Evolutionary conservation across 2,797 vertebrate genomes (phyloP), one percentile per base, ranked within the genome.

Genomic region (Clamator glandarius): DNA sequence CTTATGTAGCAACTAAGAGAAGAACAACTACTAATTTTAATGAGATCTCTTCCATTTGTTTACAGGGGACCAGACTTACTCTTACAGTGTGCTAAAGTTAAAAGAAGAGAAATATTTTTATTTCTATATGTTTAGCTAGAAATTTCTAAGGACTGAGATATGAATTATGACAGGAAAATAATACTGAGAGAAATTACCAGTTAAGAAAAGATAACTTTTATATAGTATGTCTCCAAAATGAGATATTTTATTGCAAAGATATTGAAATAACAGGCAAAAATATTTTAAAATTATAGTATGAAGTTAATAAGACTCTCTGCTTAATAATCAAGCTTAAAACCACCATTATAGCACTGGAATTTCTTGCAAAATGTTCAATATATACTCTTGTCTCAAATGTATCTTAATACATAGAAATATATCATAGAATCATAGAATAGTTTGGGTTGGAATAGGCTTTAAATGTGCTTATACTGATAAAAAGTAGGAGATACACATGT

Each of bases 331-430:
- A 35, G 12, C 26, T 42, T 59, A 31, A 21, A 87, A 39, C 2
- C 77, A 29, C 2, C 70, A 29, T 13, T 39, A 12, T 42, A 68
- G 3, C 6, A 21, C 13, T 21, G 0, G 0, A 41, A 76, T 9
- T 85, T 68, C 36, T 66, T 69, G 8, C 8, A 50, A 58, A 82
- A 28, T 76, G 26, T 10, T 83, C 16, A 39, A 0, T 42, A 25
- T 63, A 41, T 15, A 51, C 1, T 8, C 6, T 4, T 29, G 11
- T 73, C 12, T 58, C 7, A 25, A 23, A 5, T 8, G 16, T 61
- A 28, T 19, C 8, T 72, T 59, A 44, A 2, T 12, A 2, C 28
- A 66, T 15, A 66, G 10, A 83, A 79, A 48, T 19, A 66, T 67
- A 72, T 55, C 20, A 44, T 44, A 44, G 42, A 44, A 44, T 44